Evolutionary conservation across 2,113 vertebrate genomes (phyloP).

Genomic region (Daubentonia madagascariensis): DNA sequence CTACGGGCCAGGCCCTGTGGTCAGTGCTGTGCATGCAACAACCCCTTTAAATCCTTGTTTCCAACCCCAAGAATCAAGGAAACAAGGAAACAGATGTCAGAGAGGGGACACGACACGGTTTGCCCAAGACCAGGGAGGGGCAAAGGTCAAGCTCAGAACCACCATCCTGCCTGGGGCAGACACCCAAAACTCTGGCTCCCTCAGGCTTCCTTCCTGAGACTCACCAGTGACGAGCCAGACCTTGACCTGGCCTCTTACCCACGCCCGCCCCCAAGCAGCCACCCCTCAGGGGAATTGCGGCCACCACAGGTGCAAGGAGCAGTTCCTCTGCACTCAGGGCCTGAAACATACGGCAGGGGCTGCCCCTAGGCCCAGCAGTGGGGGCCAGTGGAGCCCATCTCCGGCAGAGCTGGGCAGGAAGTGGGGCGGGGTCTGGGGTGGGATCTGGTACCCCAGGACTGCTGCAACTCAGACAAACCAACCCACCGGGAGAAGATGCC

Average conservation of each 20-base stretch:
- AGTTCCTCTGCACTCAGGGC: neutral
- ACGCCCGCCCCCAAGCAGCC: neutral
- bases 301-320: slow-evolving; percentile 50
- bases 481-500: slow-evolving; percentile 52
- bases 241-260: neutral
- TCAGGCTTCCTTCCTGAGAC: neutral
- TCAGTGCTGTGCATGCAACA: neutral
- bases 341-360: neutral
- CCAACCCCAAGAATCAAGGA: neutral
- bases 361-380: neutral
- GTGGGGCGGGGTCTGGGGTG: slow-evolving; percentile 41
- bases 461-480: neutral
- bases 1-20: neutral
- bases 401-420: slow-evolving; percentile 64
- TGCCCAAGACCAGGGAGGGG: neutral
- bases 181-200: neutral
- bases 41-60: neutral
- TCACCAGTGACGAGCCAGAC: neutral
- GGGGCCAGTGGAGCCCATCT: slow-evolving; percentile 63
- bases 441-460: slow-evolving; percentile 8
- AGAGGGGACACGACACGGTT: neutral
- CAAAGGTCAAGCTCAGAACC: neutral
- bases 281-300: slow-evolving; percentile 60
- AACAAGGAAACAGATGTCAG: neutral
- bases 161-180: neutral